These are phyloP conservation scores for Colossoma macropomum DNA, from an alignment of 2,113 vertebrate species.

Conservation along the genomic window DNA sequence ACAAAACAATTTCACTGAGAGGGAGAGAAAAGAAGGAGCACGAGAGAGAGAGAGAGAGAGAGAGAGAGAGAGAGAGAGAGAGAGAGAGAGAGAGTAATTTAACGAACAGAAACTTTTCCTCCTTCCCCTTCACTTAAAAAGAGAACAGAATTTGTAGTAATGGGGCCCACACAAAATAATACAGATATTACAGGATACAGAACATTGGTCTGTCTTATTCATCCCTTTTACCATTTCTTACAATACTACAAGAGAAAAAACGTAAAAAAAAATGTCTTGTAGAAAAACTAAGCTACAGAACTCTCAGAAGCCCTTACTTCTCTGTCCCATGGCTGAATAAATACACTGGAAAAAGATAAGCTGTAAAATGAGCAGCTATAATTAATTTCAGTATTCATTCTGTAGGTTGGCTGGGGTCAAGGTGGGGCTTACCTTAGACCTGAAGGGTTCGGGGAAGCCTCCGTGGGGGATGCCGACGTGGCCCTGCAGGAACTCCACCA, in stretches of 20 bases:
- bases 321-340: background rate
- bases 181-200: no score
- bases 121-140: background rate
- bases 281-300: background rate
- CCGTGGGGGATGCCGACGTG: constrained; percentile 89
- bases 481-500: constrained; percentile 95
- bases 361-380: background rate
- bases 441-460: constrained; percentile 91
- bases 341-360: background rate
- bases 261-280: background rate
- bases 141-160: background rate
- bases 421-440: constrained; percentile 80
- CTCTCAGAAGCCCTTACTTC: background rate
- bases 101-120: background rate
- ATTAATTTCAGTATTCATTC: background rate
- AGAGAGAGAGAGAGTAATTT: background rate
- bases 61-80: background rate
- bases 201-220: background rate
- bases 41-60: background rate
- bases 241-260: background rate
- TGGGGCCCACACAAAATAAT: background rate
- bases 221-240: background rate
- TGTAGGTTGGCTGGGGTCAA: background rate
- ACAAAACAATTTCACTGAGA: constrained; percentile 13
- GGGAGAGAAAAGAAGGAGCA: no score